Evolutionary conservation across 1,140 invertebrate genomes (phyloP).

Genomic region (Nomia melanderi): DNA sequence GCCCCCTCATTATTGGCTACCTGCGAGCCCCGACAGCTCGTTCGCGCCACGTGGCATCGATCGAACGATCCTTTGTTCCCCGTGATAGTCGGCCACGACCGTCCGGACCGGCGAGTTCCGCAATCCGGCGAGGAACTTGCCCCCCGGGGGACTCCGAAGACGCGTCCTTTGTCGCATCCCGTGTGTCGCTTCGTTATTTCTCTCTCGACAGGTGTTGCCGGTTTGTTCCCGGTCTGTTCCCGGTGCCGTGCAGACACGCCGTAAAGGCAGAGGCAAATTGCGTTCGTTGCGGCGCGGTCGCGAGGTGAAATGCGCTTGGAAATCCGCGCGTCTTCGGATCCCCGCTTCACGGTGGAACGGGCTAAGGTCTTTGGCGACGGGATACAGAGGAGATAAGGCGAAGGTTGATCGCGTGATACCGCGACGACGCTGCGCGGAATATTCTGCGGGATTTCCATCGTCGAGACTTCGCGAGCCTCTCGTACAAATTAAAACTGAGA

Average conservation of each 20-base stretch:
- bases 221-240: no score
- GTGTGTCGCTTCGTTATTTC: conserved; percentile 7
- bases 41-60: conserved; percentile 12
- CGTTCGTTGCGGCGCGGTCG: neutral
- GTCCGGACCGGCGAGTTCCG: neutral
- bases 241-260: neutral
- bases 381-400: neutral
- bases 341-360: neutral
- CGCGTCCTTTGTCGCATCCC: conserved; percentile 3
- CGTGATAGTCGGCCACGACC: neutral
- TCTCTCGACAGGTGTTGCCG: conserved; percentile 3
- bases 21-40: conserved; percentile 40
- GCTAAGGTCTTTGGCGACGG: neutral
- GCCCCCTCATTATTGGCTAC: conserved; percentile 50
- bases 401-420: neutral
- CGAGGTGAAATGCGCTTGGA: neutral
- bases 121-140: neutral
- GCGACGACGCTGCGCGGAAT: no score
- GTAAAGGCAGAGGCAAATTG: conserved; percentile 1
- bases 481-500: neutral
- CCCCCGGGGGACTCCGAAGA: neutral
- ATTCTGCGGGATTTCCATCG: neutral
- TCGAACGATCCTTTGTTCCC: conserved; percentile 1
- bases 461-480: neutral
- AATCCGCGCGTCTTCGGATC: neutral